Evolutionary conservation across 2,113 vertebrate species (phyloP).

Genomic region (Rafetus swinhoei): DNA sequence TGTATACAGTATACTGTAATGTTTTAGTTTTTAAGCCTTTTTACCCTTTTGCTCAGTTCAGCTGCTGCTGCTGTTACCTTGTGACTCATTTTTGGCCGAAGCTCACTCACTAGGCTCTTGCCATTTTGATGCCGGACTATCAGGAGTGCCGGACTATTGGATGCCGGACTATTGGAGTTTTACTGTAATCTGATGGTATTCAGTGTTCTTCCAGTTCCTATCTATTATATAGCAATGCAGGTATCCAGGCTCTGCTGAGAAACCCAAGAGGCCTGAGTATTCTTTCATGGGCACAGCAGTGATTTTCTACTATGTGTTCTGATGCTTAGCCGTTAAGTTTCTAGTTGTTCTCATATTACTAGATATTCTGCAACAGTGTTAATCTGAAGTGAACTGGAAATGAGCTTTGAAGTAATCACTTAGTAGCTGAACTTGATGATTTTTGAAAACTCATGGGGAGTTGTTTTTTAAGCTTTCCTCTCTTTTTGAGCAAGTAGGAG

Average conservation of each 20-base stretch:
- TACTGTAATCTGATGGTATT: slow-evolving; percentile 2
- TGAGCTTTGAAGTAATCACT: slow-evolving; percentile 56
- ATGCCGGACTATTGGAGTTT: no score
- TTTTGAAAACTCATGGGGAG: slow-evolving; percentile 44
- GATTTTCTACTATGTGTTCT: slow-evolving; percentile 47
- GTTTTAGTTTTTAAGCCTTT: no score
- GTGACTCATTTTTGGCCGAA: no score
- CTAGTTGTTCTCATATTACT: slow-evolving; percentile 45
- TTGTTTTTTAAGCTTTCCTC: neutral
- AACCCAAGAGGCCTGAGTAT: slow-evolving; percentile 38
- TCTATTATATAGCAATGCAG: slow-evolving; percentile 26
- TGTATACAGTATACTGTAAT: no score
- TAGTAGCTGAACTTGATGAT: slow-evolving; percentile 24
- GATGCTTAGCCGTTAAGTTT: slow-evolving; percentile 45
- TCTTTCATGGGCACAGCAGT: slow-evolving; percentile 61
- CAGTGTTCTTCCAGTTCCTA: slow-evolving; percentile 46
- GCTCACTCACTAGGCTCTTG: no score
- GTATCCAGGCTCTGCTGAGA: slow-evolving; percentile 45
- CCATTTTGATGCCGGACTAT: no score
- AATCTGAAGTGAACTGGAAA: neutral
- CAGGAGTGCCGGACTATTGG: no score
- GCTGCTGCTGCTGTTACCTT: no score
- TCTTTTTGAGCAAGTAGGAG: slow-evolving; percentile 31
- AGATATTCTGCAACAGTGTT: slow-evolving; percentile 43
- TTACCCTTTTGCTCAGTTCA: no score